A percentile compares a stretch with the other conserved stretches of the same genome.
Conservation (phyloP, 2,888 invertebrate species). For the Masnerella sp. region DNA sequence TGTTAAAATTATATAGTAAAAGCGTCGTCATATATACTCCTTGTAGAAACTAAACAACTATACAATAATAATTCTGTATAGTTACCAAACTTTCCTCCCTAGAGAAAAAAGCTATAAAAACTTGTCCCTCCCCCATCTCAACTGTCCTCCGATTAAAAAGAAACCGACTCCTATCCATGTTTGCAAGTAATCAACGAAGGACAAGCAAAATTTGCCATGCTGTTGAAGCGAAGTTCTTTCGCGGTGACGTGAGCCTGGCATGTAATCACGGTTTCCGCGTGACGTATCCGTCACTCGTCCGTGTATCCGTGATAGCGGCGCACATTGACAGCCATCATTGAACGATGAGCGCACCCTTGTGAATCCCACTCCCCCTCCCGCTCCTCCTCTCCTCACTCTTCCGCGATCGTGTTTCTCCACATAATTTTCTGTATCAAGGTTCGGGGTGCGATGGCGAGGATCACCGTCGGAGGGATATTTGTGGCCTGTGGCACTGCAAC, state of each 20-base stretch:
- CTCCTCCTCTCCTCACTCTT: background rate
- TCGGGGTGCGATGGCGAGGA: conserved; percentile 42
- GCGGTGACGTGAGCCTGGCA: conserved; percentile 59
- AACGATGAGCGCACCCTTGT: conserved; percentile 65
- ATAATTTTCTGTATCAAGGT: conserved; percentile 54
- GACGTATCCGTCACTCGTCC: conserved; percentile 43
- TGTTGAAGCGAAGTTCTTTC: conserved; percentile 40
- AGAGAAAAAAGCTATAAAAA: too few species aligned
- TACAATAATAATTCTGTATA: too few species aligned
- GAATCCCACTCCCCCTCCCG: conserved; percentile 33
- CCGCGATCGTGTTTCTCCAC: conserved; percentile 46
- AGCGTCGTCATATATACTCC: too few species aligned
- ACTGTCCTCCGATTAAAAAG: conserved; percentile 9
- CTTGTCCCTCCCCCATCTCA: too few species aligned
- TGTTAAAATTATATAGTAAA: too few species aligned
- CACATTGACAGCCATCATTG: conserved; percentile 69
- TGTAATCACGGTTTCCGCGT: conserved; percentile 67
- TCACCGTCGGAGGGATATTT: conserved; percentile 42
- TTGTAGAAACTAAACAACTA: too few species aligned
- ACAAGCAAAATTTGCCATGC: conserved; percentile 33
- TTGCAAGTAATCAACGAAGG: conserved; percentile 39
- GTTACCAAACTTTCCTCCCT: too few species aligned
- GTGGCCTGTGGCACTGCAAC: conserved; percentile 61
- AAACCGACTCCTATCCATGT: conserved; percentile 6
- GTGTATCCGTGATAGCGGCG: conserved; percentile 30